Percentiles rank a stretch among this genome's conserved stretches.
Evolutionary conservation across 2,113 vertebrate species (phyloP).

Genomic region (Brienomyrus brachyistius): DNA sequence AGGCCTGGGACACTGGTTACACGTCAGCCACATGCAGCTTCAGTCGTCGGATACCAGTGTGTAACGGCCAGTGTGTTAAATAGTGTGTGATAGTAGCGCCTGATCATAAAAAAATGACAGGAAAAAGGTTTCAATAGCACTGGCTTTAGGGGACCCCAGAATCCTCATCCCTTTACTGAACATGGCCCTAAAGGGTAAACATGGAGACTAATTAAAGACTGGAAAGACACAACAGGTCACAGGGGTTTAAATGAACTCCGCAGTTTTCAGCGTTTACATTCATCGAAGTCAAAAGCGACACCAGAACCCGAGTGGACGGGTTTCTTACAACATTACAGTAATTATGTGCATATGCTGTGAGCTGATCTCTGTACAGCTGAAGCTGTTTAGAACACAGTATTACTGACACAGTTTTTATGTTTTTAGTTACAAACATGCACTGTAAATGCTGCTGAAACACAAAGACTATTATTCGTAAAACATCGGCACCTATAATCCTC

Average conservation of each 20-base stretch:
- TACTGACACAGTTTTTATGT: background rate
- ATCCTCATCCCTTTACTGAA: background rate
- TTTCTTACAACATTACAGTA: background rate
- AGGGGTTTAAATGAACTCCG: background rate
- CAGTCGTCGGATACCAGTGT: background rate
- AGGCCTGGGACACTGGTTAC: background rate
- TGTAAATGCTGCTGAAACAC: background rate
- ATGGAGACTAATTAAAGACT: background rate
- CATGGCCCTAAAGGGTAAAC: background rate
- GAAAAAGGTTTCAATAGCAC: background rate
- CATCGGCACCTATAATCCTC: background rate
- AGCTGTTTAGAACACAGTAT: background rate
- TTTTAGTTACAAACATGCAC: background rate
- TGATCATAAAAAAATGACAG: too few species aligned
- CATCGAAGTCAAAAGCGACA: background rate
- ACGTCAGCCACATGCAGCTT: background rate
- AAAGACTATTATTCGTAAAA: background rate
- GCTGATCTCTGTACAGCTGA: background rate
- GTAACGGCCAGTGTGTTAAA: background rate
- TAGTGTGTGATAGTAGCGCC: background rate
- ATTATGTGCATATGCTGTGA: background rate
- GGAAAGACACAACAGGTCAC: background rate
- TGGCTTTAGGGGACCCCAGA: background rate
- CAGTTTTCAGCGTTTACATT: background rate
- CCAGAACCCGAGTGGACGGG: background rate